A percentile compares a stretch with the other conserved stretches of the same genome.
Conservation (phyloP, 2,113 vertebrate genomes). For the Chionomys nivalis region DNA sequence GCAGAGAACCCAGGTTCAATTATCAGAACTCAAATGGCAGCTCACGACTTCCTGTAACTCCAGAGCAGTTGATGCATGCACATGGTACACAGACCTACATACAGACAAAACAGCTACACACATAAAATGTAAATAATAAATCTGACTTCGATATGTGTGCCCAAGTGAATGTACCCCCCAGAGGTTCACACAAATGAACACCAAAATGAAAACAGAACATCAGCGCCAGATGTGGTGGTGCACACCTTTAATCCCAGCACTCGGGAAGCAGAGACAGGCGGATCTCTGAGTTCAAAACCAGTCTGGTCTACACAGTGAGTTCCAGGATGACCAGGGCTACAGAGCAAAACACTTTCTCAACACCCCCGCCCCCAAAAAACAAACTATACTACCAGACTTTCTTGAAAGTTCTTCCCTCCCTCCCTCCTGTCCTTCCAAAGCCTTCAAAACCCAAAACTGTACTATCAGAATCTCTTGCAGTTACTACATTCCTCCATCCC, state of each 20-base stretch:
- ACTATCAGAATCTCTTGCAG: background rate
- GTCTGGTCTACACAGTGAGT: background rate
- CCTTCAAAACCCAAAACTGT: background rate
- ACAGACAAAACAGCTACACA: background rate
- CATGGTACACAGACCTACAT: background rate
- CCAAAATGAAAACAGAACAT: background rate
- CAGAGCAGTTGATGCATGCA: background rate
- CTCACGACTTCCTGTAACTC: background rate
- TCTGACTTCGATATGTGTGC: background rate
- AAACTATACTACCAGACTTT: background rate
- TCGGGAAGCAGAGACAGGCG: background rate
- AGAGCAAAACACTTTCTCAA: background rate
- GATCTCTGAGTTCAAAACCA: background rate
- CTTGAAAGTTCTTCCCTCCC: background rate
- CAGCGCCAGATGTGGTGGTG: background rate
- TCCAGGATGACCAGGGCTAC: background rate
- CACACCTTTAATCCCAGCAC: background rate
- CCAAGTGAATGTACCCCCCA: background rate
- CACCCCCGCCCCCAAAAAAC: background rate
- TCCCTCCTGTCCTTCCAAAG: background rate
- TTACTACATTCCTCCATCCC: background rate
- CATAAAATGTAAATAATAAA: background rate
- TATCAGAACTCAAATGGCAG: background rate
- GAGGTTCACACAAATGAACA: background rate
- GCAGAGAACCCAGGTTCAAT: background rate